Percentiles rank a stretch among this genome's conserved stretches.
Evolutionary conservation across 1,140 invertebrate species (phyloP).

Genomic region (Drosophila sp.): DNA sequence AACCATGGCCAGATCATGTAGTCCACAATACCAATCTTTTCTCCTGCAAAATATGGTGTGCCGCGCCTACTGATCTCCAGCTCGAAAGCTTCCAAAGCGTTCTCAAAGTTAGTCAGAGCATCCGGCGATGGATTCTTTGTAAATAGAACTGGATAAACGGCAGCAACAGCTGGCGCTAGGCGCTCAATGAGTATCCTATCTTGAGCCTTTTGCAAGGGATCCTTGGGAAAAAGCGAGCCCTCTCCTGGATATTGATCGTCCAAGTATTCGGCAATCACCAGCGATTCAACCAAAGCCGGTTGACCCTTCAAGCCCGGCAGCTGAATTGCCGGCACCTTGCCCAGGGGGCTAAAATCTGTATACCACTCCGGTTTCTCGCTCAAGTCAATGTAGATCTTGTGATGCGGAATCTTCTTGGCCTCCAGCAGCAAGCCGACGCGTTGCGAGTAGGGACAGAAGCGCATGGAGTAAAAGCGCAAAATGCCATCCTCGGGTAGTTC

Average conservation of each 20-base stretch:
- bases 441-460: conserved; percentile 95
- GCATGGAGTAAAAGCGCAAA: conserved; percentile 92
- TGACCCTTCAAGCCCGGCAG: conserved; percentile 85
- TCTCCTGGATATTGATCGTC: conserved; percentile 89
- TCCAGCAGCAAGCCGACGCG: conserved; percentile 91
- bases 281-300: conserved; percentile 89
- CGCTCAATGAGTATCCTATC: conserved; percentile 91
- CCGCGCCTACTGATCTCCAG: conserved; percentile 85
- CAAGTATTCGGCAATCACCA: conserved; percentile 93
- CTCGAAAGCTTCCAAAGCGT: conserved; percentile 87
- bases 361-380: conserved; percentile 94
- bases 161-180: conserved; percentile 80
- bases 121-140: conserved; percentile 57
- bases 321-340: conserved; percentile 92
- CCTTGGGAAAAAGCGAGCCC: conserved; percentile 86
- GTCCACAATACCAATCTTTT: conserved; percentile 91
- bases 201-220: conserved; percentile 90
- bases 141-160: conserved; percentile 70
- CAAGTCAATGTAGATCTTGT: conserved; percentile 92
- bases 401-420: conserved; percentile 93
- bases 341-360: conserved; percentile 86
- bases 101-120: conserved; percentile 70
- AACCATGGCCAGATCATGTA: conserved; percentile 96
- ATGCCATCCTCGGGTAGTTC: conserved; percentile 86
- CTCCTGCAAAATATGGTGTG: conserved; percentile 88